A percentile compares a stretch with the other conserved stretches of the same genome.
These are phyloP conservation scores for Yponomeuta cagnagella DNA, from an alignment of 2,888 invertebrate genomes.

Conservation along the genomic window DNA sequence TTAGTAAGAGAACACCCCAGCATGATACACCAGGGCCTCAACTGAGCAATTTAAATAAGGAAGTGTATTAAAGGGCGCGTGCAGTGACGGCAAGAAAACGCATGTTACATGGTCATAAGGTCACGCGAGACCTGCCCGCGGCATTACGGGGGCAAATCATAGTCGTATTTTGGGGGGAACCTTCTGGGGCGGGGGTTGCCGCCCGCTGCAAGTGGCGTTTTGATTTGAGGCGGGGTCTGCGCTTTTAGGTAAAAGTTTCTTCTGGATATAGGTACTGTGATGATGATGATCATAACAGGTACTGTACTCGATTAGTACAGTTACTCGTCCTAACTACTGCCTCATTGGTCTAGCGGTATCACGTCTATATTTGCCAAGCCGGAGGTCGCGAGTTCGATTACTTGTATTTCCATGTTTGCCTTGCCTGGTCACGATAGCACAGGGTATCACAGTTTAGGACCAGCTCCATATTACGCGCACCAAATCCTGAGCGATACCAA, in stretches of 20 bases:
- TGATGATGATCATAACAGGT: too few species aligned
- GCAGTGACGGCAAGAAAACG: constrained; percentile 7
- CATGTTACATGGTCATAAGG: constrained; percentile 8
- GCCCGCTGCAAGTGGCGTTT: neutral
- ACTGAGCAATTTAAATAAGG: constrained; percentile 11
- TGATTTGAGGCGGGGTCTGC: neutral
- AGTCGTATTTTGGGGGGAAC: neutral
- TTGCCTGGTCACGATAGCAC: too few species aligned
- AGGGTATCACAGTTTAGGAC: too few species aligned
- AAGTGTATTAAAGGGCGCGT: constrained; percentile 2
- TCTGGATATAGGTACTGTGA: too few species aligned
- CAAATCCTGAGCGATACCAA: too few species aligned
- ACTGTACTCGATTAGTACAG: too few species aligned
- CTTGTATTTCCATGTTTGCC: too few species aligned
- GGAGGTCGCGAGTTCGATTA: too few species aligned
- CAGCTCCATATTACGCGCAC: too few species aligned
- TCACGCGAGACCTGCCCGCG: neutral
- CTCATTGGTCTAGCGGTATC: too few species aligned
- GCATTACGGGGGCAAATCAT: neutral
- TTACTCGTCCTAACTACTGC: too few species aligned
- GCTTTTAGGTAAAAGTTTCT: neutral
- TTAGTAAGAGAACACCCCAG: neutral
- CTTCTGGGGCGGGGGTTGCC: neutral
- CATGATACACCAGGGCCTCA: neutral
- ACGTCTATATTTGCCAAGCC: too few species aligned